These are phyloP conservation scores for Percopsis transmontana DNA, from an alignment of 2,113 vertebrate genomes.

Conservation along the genomic window DNA sequence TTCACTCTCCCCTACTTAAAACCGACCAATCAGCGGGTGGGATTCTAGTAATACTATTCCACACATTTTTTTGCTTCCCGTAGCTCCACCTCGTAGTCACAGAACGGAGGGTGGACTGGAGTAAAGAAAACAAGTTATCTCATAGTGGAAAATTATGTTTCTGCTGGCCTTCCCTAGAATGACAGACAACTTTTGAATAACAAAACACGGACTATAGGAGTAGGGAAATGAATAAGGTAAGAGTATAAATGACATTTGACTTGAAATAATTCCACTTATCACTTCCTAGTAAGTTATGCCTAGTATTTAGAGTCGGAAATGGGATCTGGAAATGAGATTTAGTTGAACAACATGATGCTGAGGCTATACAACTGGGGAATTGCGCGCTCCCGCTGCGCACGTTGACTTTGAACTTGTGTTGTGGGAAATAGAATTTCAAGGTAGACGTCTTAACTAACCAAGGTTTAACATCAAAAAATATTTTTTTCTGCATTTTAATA, in stretches of 20 bases:
- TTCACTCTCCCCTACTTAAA: constrained; percentile 37
- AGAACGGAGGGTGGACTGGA: constrained; percentile 43
- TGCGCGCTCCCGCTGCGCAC: constrained; percentile 17
- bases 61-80: constrained; percentile 24
- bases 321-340: neutral
- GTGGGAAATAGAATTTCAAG: too few species aligned
- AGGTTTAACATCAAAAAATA: too few species aligned
- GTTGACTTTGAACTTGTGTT: neutral
- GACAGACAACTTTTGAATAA: constrained; percentile 40
- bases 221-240: constrained; percentile 71
- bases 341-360: constrained; percentile 23
- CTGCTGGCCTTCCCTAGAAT: constrained; percentile 40
- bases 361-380: constrained; percentile 5
- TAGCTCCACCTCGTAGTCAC: constrained; percentile 59
- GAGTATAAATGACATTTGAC: constrained; percentile 3
- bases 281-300: neutral
- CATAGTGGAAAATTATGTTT: constrained; percentile 40
- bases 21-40: constrained; percentile 52
- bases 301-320: neutral
- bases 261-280: neutral
- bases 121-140: constrained; percentile 68
- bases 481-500: too few species aligned
- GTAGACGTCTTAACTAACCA: neutral
- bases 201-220: constrained; percentile 55
- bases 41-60: constrained; percentile 53